A percentile compares a stretch with the other conserved stretches of the same genome.
Conservation (phyloP, 2,113 vertebrate genomes). For the Morone chrysops region DNA sequence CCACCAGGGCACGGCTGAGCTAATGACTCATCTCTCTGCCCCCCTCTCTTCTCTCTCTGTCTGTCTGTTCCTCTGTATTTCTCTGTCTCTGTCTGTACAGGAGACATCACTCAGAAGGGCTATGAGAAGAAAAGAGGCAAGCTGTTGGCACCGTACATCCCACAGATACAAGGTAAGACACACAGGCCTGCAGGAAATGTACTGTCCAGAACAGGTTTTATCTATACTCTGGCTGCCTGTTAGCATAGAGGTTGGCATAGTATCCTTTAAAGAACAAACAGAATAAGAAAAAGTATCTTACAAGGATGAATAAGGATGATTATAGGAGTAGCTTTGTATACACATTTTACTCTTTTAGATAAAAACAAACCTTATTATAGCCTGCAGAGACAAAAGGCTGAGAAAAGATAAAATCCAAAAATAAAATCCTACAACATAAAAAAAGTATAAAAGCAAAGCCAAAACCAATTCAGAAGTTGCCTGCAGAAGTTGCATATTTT, state of each 20-base stretch:
- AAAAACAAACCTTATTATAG: neutral
- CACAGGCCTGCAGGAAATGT: constrained; percentile 30
- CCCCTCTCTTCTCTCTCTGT: constrained; percentile 52
- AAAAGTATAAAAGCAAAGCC: neutral
- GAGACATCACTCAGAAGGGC: constrained; percentile 90
- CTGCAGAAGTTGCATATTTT: neutral
- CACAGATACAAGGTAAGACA: constrained; percentile 87
- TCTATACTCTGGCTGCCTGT: constrained; percentile 2
- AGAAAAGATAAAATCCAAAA: neutral
- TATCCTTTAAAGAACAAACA: constrained; percentile 21
- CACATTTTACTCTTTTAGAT: neutral
- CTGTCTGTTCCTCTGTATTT: constrained; percentile 61
- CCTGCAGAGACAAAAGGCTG: neutral
- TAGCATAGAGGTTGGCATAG: constrained; percentile 22
- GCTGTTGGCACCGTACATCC: constrained; percentile 86
- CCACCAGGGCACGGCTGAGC: constrained; percentile 55
- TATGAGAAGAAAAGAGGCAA: constrained; percentile 90
- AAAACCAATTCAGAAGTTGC: neutral
- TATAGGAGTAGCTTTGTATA: neutral
- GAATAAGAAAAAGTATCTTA: neutral
- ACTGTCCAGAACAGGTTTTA: neutral
- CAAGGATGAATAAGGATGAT: neutral
- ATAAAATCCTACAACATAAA: neutral
- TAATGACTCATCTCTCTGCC: constrained; percentile 81
- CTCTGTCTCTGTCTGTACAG: constrained; percentile 78